Conservation (phyloP, 2,113 vertebrate species). For the Probosciger aterrimus region DNA sequence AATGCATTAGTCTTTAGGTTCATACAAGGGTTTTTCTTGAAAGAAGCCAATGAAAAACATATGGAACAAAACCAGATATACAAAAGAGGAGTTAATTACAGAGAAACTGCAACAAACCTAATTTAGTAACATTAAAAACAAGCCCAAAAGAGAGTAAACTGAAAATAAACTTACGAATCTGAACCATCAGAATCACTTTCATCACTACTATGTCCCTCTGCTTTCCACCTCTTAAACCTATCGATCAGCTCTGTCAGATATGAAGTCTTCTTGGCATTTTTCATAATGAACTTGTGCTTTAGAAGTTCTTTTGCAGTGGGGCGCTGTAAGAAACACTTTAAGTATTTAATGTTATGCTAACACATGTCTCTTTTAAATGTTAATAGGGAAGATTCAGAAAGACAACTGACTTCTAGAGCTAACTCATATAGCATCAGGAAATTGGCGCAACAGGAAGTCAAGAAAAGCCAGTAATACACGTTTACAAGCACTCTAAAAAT, state of each 20-base stretch:
- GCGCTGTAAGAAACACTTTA: slow-evolving; percentile 65
- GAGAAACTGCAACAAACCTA: not conserved
- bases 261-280: slow-evolving; percentile 84
- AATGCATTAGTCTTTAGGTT: not conserved
- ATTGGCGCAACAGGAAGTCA: slow-evolving; percentile 27
- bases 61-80: not conserved
- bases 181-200: slow-evolving; percentile 91
- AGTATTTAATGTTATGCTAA: not conserved
- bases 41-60: not conserved
- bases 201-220: slow-evolving; percentile 90
- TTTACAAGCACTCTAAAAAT: slow-evolving; percentile 40
- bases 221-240: slow-evolving; percentile 91
- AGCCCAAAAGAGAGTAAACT: not conserved
- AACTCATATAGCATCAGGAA: not conserved
- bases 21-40: not conserved
- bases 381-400: not conserved
- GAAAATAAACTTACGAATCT: slow-evolving; percentile 80
- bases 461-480: slow-evolving; percentile 1
- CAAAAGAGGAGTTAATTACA: not conserved
- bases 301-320: slow-evolving; percentile 83
- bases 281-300: slow-evolving; percentile 85
- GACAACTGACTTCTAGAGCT: not conserved
- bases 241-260: slow-evolving; percentile 87
- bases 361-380: not conserved
- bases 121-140: not conserved